Evolutionary conservation across 2,797 vertebrate genomes (phyloP), one percentile per base, ranked within the genome.

Genomic region (Pseudopleuronectes americanus): DNA sequence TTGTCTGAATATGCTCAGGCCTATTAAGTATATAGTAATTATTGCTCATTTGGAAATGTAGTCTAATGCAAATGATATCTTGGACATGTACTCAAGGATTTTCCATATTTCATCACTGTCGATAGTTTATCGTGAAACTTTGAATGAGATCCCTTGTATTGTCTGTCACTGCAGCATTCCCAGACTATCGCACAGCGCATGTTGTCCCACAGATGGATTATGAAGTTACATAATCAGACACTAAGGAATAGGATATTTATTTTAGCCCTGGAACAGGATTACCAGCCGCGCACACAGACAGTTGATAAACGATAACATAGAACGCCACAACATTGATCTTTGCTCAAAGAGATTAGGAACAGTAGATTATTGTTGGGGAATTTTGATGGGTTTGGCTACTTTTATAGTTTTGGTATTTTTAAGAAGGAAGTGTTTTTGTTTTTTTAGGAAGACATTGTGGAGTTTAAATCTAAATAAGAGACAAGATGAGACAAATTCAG

Each of bases 141-240:
- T 17, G 60, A 79, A 61, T 71, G 54, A 69, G 60, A 31, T 36
- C 58, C 31, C 1, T 57, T 62, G 59, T 65, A 14, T 17, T 31
- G 56, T 60, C 55, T 6, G 71, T 63, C 47, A 47, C 56, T 78
- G 65, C 33, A 13, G 65, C 33, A 14, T 68, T 59, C 38, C 31
- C 47, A 49, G 45, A 14, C 23, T 67, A 62, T 62, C 56, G 38
- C 68, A 16, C 48, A 9, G 55, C 0, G 19, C 76, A 61, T 62
- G 75, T 76, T 57, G 75, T 70, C 67, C 78, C 71, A 60, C 76
- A 80, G 73, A 76, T 75, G 91, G 92, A 94, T 94, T 94, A 92
- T 84, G 76, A 84, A 67, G 87, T 93, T 94, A 80, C 81, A 68
- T 93, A 93, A 93, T 81, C 68, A 84, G 49, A 81, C 62, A 58